Evolutionary conservation across 2,888 invertebrate genomes (phyloP).

Genomic region (Lottia gigantea): DNA sequence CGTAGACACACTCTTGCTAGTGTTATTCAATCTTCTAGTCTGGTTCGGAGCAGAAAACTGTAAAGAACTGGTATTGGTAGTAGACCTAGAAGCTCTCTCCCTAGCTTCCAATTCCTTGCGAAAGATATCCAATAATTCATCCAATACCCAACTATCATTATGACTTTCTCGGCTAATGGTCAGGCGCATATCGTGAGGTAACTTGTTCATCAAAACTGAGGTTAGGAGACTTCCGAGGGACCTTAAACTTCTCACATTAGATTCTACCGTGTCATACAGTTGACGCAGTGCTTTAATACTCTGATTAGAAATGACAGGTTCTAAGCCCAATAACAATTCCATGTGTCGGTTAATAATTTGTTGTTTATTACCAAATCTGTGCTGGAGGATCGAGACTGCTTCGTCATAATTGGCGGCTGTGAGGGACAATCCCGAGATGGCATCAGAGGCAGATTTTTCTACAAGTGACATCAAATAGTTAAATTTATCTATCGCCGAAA

Average conservation of each 20-base stretch:
- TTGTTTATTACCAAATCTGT: constrained; percentile 5
- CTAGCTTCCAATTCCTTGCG: background rate
- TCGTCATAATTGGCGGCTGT: no score
- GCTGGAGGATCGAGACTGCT: no score
- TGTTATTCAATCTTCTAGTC: no score
- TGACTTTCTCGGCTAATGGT: background rate
- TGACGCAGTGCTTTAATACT: background rate
- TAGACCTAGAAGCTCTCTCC: background rate
- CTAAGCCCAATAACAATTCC: background rate
- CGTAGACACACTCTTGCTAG: no score
- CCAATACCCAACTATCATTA: background rate
- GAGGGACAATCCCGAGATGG: no score
- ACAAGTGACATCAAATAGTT: no score
- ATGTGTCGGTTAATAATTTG: constrained; percentile 1
- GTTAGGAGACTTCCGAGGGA: background rate
- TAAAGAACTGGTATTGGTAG: no score
- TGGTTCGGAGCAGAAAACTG: no score
- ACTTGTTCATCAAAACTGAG: background rate
- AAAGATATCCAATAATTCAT: background rate
- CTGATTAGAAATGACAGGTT: background rate
- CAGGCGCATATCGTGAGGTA: background rate
- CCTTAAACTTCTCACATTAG: background rate
- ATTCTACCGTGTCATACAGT: background rate
- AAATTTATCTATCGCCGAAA: no score
- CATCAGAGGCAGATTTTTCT: no score